Base-by-base conservation (phyloP, 2,888 invertebrate genomes). In the Rapana venosa region DNA sequence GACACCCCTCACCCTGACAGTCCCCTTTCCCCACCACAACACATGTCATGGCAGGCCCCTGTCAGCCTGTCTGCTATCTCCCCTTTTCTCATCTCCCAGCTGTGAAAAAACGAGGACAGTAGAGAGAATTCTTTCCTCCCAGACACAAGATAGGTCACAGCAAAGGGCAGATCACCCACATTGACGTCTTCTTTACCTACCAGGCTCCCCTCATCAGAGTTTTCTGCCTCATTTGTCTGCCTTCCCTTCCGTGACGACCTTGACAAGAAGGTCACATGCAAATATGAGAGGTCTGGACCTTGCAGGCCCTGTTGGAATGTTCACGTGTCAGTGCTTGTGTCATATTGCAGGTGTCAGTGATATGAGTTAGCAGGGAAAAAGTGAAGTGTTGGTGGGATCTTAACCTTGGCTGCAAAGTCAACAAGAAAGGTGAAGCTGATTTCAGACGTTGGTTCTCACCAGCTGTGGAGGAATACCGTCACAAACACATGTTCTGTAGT, bases 151-250 rank as follows among this genome's bases (percentile, higher is more conserved):
- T 58, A 83, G 88, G 88, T 88, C 88, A 83, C 26, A 36, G 56
- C 47, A 22, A 77, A 36, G 87, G 88, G 88, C 88, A 83, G 88
- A 88, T 88, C 88, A 88, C 88, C n/a, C 88, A 88, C 88, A 83
- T 35, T 20, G 88, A 35, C 20, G 47, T 47, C 47, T 47, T 47
- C 47, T 47, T 47, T 47, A 47, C 47, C 47, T 47, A 47, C 47
- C 47, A 47, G 47, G 4, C 47, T 8, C 47, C 47, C 47, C 47
- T 47, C 35, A 35, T 83, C 88, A 22, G 88, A 66, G 88, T 83
- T 83, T 88, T 88, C 88, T 66, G 88, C 83, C 88, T 88, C 81
- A 36, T 66, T 88, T 83, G 35, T 22, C 66, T 58, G 26, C 79
- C 66, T 79, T 88, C 56, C 35, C 35, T 58, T 61, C 88, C 88